phyloP scores from a whole-genome alignment of 2,888 invertebrate species.

The Tyria jacobaeae region DNA sequence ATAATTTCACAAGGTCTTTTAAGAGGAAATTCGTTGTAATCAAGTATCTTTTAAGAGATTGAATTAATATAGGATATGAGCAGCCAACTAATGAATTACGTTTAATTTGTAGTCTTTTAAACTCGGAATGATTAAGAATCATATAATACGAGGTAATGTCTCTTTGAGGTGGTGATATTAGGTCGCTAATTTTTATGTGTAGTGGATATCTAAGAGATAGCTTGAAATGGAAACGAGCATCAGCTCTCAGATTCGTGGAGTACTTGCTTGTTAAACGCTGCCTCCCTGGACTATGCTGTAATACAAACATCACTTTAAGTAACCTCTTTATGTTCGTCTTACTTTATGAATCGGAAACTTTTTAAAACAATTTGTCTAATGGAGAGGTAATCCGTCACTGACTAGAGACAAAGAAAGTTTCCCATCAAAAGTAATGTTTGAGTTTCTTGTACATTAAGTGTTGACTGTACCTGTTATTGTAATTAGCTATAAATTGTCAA shows the following conservation, averaged over 20 bases:
- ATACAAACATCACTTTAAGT: conserved; percentile 50
- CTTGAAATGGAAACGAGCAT: no score
- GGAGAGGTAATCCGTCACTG: conserved; percentile 69
- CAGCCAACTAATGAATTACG: not conserved
- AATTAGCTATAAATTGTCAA: conserved; percentile 20
- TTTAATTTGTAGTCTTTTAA: not conserved
- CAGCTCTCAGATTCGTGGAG: no score
- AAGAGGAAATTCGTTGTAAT: not conserved
- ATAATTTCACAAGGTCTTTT: not conserved
- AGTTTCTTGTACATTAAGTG: conserved; percentile 29
- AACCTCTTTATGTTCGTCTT: conserved; percentile 58
- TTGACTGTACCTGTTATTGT: conserved; percentile 14
- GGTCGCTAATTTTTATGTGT: no score
- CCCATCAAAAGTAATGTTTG: conserved; percentile 62
- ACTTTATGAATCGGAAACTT: conserved; percentile 64
- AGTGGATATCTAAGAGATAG: no score
- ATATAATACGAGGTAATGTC: no score
- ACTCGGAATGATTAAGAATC: not conserved
- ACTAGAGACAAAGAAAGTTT: conserved; percentile 66
- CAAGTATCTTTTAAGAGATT: not conserved
- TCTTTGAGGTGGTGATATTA: no score
- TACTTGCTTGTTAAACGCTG: no score
- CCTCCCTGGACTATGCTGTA: no score
- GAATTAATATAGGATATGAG: not conserved
- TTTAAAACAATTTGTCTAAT: conserved; percentile 73